A percentile compares a stretch with the other conserved stretches of the same genome.
These are phyloP conservation scores for Lasius fuliginosus DNA, from an alignment of 2,888 invertebrate genomes.

Conservation along the genomic window DNA sequence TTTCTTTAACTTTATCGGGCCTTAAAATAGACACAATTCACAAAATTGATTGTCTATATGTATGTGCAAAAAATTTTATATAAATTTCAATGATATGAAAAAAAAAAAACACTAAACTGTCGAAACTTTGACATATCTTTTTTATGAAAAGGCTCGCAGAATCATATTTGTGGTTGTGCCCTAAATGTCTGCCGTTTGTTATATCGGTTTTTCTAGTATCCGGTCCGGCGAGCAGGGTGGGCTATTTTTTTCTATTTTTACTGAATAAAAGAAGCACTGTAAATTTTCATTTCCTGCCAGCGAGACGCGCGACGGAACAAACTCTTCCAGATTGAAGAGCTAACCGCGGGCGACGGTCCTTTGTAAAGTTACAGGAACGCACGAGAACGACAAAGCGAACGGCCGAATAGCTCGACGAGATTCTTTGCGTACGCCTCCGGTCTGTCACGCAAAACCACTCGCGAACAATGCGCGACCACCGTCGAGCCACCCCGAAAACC, in stretches of 20 bases:
- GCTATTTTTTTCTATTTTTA: slow-evolving; percentile 26
- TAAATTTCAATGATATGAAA: not conserved
- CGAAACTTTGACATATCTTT: not conserved
- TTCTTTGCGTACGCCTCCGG: slow-evolving; percentile 45
- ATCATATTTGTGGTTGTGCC: not conserved
- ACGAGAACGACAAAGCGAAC: slow-evolving; percentile 19
- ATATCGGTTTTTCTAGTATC: slow-evolving; percentile 9
- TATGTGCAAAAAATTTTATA: not conserved
- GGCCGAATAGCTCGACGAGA: slow-evolving; percentile 32
- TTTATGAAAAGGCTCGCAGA: not conserved
- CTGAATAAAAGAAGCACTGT: slow-evolving; percentile 13
- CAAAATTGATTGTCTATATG: not conserved
- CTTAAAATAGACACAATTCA: not conserved
- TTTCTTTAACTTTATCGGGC: not conserved
- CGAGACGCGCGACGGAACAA: not conserved
- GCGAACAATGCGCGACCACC: slow-evolving; percentile 56
- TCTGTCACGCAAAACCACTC: slow-evolving; percentile 55
- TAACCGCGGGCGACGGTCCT: slow-evolving; percentile 28
- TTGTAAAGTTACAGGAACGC: slow-evolving; percentile 19
- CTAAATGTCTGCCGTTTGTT: not conserved
- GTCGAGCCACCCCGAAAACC: slow-evolving; percentile 2
- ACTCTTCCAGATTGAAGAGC: slow-evolving; percentile 10
- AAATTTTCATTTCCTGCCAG: slow-evolving; percentile 36
- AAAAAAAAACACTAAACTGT: no score
- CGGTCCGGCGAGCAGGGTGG: slow-evolving; percentile 6